Conservation (phyloP, 2,888 invertebrate species). For the Hymenopus coronatus region DNA sequence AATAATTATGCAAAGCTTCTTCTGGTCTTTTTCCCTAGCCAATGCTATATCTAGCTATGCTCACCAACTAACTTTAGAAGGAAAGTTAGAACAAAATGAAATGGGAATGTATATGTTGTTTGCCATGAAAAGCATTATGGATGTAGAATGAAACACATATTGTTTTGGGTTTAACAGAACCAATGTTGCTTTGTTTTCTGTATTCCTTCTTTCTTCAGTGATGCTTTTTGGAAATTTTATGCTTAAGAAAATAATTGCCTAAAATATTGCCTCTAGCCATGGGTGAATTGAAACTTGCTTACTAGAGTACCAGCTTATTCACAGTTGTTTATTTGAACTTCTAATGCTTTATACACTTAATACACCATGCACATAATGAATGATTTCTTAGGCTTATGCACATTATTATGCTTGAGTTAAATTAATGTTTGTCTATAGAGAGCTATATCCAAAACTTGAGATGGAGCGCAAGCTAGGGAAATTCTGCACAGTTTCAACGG, state of each 20-base stretch:
- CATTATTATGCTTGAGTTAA: background rate
- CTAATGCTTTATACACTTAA: background rate
- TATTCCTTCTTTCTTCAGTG: background rate
- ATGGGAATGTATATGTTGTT: background rate
- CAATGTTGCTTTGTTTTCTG: background rate
- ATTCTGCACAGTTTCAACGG: constrained; percentile 58
- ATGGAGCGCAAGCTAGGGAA: constrained; percentile 60
- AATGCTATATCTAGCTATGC: too few species aligned
- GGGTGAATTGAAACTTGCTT: background rate
- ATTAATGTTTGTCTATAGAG: constrained; percentile 44
- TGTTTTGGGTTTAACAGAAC: background rate
- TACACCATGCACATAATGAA: background rate
- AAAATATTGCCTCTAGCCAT: background rate
- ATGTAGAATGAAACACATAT: background rate
- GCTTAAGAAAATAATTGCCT: background rate
- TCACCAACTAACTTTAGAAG: too few species aligned
- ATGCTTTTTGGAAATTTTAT: background rate
- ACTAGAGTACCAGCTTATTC: background rate
- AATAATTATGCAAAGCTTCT: too few species aligned
- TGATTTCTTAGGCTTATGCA: background rate
- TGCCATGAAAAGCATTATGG: background rate
- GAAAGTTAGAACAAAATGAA: background rate
- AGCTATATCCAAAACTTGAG: constrained; percentile 60
- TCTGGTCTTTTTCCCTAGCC: too few species aligned
- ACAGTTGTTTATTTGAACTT: background rate